Percentiles rank a stretch among this genome's conserved stretches.
Evolutionary conservation across 2,888 invertebrate genomes (phyloP).

Genomic region (Papilio elwesi): DNA sequence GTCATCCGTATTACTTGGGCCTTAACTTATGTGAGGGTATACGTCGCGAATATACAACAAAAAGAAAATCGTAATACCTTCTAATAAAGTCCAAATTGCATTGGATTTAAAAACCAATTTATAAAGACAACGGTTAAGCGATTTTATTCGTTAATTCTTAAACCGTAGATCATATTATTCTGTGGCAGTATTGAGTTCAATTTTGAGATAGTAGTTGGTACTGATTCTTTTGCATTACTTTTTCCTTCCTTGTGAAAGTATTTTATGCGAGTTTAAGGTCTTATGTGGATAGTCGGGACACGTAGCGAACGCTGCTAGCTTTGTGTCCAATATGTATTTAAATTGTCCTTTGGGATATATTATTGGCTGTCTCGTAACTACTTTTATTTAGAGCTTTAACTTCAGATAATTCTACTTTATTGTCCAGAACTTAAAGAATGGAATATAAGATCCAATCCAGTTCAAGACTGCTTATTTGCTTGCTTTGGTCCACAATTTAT

Average conservation of each 20-base stretch:
- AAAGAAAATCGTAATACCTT: conserved; percentile 48
- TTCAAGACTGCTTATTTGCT: too few species aligned
- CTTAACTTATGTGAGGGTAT: conserved; percentile 81
- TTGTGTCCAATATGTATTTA: conserved; percentile 41
- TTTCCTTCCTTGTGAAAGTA: conserved; percentile 81
- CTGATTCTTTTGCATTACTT: conserved; percentile 83
- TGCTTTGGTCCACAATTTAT: too few species aligned
- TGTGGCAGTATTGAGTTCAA: conserved; percentile 67
- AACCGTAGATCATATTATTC: conserved; percentile 49
- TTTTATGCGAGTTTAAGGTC: conserved; percentile 81
- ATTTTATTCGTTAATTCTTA: conserved; percentile 53
- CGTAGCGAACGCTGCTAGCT: conserved; percentile 48
- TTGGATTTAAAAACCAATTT: conserved; percentile 68
- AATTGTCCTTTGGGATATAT: conserved; percentile 21
- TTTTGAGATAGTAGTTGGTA: conserved; percentile 81
- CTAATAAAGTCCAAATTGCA: conserved; percentile 46
- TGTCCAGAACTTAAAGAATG: background rate
- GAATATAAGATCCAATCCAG: background rate
- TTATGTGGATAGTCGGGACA: conserved; percentile 71
- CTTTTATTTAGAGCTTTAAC: background rate
- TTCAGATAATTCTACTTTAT: background rate
- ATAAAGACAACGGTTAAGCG: conserved; percentile 48
- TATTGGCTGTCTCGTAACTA: conserved; percentile 21
- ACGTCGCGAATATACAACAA: conserved; percentile 47
- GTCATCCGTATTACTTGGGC: conserved; percentile 83